Base-by-base conservation (phyloP, 2,888 invertebrate species). In the Drosophila pullipes region DNA sequence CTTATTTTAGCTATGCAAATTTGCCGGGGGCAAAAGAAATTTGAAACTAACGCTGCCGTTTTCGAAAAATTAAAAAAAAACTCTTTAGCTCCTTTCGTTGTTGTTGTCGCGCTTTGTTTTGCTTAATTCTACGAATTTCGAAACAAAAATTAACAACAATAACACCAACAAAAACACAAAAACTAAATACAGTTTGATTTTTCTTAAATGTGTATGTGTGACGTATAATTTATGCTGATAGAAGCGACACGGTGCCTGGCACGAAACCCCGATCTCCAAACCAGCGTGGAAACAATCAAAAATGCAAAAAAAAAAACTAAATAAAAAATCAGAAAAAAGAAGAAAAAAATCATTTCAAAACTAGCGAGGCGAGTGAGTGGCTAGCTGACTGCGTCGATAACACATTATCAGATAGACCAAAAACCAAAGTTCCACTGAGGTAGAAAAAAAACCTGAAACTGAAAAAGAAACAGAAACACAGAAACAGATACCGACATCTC, bases 171-270 rank as follows among this genome's bases (percentile, higher is more conserved):
- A 49, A 59, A 76, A 65, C 74, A 75, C 76, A 49, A 63, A 67
- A 33, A 50, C 74, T 64, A 76, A 76, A 83, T 16, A 39, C n/a
- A 57, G 16, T 76, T 88, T 88, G 83, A 76, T 81, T 86, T 89
- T 85, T 85, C 74, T 81, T 73, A 88, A 85, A 81, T 85, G 74
- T 88, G 73, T 85, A 71, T 83, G 70, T 84, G 78, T 81, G 74
- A 79, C 80, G 80, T 84, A 80, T 85, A 86, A 86, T 86, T 89
- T 86, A 86, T 86, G 89, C 85, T 87, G 75, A 84, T 84, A 89
- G 82, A 82, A 75, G 89, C 84, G 74, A 74, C 74, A 58, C 89
- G 89, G 85, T 86, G 76, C 85, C 85, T 76, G 85, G 85, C 87
- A 86, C 85, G 89, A 79, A 79, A 59, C 81, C 37, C 67, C 80